Evolutionary conservation across 1,140 invertebrate species (phyloP).

Genomic region (Bombus terrestris): DNA sequence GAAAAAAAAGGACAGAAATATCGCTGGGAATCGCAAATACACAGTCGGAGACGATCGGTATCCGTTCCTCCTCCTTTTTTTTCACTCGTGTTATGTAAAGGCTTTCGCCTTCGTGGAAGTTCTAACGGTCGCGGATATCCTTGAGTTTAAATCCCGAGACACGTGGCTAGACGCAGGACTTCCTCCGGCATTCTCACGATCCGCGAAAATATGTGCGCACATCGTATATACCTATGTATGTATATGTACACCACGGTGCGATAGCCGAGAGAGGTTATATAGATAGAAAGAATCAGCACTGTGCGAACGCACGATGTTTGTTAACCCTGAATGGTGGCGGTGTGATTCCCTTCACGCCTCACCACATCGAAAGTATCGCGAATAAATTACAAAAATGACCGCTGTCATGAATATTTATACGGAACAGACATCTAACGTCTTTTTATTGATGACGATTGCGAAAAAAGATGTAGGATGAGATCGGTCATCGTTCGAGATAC

Average conservation of each 20-base stretch:
- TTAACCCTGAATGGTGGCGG: slow-evolving; percentile 16
- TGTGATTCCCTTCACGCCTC: background rate
- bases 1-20: slow-evolving; percentile 16
- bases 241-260: background rate
- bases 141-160: slow-evolving; percentile 71
- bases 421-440: background rate
- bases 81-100: slow-evolving; percentile 55
- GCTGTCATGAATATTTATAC: slow-evolving; percentile 34
- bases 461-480: slow-evolving; percentile 10
- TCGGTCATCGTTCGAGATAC: slow-evolving; percentile 7
- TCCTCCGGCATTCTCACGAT: slow-evolving; percentile 42
- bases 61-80: background rate
- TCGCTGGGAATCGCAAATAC: slow-evolving; percentile 43
- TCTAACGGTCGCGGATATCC: slow-evolving; percentile 66
- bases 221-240: background rate
- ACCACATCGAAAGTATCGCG: background rate
- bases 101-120: slow-evolving; percentile 53
- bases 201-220: slow-evolving; percentile 44
- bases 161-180: slow-evolving; percentile 60
- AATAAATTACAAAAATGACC: slow-evolving; percentile 23
- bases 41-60: slow-evolving; percentile 8
- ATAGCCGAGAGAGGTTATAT: background rate
- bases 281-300: background rate
- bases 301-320: background rate
- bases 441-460: slow-evolving; percentile 12